Conservation (phyloP, 2,113 vertebrate genomes). For the Tragelaphus strepsiceros region DNA sequence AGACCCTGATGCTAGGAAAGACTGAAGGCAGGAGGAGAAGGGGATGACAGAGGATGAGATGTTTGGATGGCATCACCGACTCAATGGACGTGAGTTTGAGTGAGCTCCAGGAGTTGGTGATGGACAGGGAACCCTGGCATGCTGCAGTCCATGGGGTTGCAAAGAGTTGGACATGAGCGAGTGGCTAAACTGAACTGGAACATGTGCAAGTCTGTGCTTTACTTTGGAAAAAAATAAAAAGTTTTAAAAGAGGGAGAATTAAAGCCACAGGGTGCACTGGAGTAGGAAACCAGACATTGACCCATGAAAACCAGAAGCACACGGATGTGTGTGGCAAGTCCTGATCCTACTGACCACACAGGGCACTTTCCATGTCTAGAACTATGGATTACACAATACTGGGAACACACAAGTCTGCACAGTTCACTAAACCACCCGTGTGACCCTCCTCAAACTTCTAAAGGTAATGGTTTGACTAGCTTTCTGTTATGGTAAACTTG, state of each 20-base stretch:
- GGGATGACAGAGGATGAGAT: background rate
- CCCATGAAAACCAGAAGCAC: background rate
- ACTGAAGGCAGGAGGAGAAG: background rate
- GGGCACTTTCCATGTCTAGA: too few relatives aligned
- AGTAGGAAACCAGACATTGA: background rate
- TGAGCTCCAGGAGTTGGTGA: background rate
- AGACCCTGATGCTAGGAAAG: background rate
- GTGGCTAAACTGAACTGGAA: background rate
- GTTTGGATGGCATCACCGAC: background rate
- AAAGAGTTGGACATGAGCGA: background rate
- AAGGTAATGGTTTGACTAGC: background rate
- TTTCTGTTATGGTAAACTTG: background rate
- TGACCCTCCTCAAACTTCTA: background rate
- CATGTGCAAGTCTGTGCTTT: background rate
- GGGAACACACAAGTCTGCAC: background rate
- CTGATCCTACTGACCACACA: background rate
- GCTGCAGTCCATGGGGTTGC: background rate
- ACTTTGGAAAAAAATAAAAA: background rate
- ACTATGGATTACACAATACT: background rate
- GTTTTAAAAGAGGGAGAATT: background rate
- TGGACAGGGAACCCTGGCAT: background rate
- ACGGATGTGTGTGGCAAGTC: accelerated
- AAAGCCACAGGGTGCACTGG: background rate
- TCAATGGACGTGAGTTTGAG: background rate
- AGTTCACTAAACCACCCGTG: background rate